These are phyloP conservation scores for Plutomurus gul DNA, from an alignment of 1,140 invertebrate species.

Conservation along the genomic window DNA sequence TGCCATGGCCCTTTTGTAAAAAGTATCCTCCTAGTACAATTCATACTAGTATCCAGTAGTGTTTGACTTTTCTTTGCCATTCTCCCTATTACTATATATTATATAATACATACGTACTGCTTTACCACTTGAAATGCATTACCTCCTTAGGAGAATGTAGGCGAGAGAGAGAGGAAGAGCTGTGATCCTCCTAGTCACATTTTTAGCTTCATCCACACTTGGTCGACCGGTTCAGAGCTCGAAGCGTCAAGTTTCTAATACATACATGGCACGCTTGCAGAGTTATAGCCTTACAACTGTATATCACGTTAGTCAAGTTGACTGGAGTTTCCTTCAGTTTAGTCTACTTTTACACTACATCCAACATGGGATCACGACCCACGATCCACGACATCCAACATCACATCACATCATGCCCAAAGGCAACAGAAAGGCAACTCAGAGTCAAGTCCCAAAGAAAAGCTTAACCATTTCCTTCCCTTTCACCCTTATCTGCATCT, in stretches of 20 bases:
- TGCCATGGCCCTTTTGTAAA: neutral
- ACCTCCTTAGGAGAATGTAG: neutral
- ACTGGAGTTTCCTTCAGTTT: neutral
- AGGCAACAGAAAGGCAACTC: conserved; percentile 4
- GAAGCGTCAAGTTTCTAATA: conserved; percentile 10
- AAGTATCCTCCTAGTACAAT: neutral
- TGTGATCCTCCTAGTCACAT: conserved; percentile 19
- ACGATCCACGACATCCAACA: conserved; percentile 21
- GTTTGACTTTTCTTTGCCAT: too few species aligned
- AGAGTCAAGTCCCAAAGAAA: conserved; percentile 21
- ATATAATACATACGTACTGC: neutral
- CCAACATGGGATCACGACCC: conserved; percentile 22
- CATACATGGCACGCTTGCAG: neutral
- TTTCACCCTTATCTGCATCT: neutral
- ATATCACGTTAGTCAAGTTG: too few species aligned
- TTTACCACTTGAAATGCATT: conserved; percentile 26
- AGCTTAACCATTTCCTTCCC: conserved; percentile 23
- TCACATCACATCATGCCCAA: conserved; percentile 25
- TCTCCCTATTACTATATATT: neutral
- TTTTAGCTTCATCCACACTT: conserved; percentile 29
- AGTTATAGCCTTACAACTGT: too few species aligned
- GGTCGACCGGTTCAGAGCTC: neutral
- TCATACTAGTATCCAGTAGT: neutral
- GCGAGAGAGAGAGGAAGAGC: neutral
- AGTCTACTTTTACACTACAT: conserved; percentile 5